Percentiles rank a stretch among this genome's conserved stretches.
phyloP scores from a whole-genome alignment of 2,888 invertebrate species.

The Platynereis dumerilii region DNA sequence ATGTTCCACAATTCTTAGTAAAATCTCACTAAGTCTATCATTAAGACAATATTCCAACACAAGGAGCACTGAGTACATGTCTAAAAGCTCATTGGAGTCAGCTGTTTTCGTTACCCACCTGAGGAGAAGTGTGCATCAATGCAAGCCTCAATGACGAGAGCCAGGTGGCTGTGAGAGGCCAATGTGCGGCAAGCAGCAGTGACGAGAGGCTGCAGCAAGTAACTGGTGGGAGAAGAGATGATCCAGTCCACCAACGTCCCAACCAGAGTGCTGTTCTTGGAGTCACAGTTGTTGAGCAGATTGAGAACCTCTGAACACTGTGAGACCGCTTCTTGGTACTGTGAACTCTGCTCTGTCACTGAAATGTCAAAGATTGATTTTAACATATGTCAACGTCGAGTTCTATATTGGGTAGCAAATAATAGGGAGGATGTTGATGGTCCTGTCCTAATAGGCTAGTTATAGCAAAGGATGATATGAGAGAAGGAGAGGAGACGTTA shows the following conservation, averaged over 20 bases:
- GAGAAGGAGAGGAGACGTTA: no score
- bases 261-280: slow-evolving; percentile 47
- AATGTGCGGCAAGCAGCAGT: slow-evolving; percentile 52
- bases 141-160: slow-evolving; percentile 53
- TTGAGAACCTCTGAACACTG: slow-evolving; percentile 53
- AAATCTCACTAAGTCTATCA: no score
- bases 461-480: no score
- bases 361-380: slow-evolving; percentile 2
- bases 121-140: slow-evolving; percentile 51
- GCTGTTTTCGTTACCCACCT: no score
- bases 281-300: slow-evolving; percentile 58
- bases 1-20: no score
- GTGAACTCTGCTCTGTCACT: slow-evolving; percentile 34
- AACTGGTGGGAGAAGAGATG: slow-evolving; percentile 53
- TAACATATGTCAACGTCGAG: neutral
- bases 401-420: neutral
- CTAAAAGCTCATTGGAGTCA: no score
- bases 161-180: slow-evolving; percentile 52
- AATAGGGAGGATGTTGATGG: no score
- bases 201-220: slow-evolving; percentile 54
- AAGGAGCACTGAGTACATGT: no score
- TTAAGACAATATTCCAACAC: no score
- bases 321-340: slow-evolving; percentile 50
- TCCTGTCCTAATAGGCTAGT: no score
- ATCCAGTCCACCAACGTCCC: slow-evolving; percentile 53